phyloP scores from a whole-genome alignment of 1,140 invertebrate genomes.

The Papilio machaon region DNA sequence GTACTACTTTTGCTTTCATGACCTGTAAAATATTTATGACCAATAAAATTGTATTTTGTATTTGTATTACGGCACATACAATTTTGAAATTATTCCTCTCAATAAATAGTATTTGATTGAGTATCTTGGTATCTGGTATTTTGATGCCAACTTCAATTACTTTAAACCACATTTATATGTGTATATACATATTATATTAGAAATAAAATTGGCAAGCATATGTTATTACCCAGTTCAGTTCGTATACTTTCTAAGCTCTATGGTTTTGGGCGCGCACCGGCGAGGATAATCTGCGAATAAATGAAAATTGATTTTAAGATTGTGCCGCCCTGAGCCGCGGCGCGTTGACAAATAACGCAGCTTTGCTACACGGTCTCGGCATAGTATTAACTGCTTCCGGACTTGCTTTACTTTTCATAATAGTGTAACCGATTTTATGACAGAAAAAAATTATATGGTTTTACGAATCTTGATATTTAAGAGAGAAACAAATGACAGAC shows the following conservation, averaged over 20 bases:
- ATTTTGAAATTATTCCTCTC: not conserved
- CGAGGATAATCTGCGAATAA: constrained; percentile 79
- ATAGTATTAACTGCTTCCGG: constrained; percentile 49
- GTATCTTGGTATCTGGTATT: not conserved
- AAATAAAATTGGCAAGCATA: not conserved
- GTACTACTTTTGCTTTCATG: too few species aligned
- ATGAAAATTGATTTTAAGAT: constrained; percentile 82
- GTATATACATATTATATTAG: not conserved
- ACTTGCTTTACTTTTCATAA: constrained; percentile 37
- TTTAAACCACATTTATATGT: not conserved
- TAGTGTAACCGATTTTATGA: constrained; percentile 14
- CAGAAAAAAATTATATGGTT: not conserved
- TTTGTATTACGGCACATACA: too few species aligned
- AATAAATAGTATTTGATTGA: not conserved
- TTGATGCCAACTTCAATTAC: not conserved
- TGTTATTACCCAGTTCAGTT: not conserved
- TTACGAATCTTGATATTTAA: not conserved
- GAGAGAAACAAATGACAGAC: too few species aligned
- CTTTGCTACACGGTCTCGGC: constrained; percentile 49
- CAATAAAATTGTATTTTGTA: too few species aligned
- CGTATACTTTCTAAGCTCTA: constrained; percentile 40
- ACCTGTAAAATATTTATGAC: too few species aligned
- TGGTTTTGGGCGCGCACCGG: constrained; percentile 59
- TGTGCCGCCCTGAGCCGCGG: constrained; percentile 55
- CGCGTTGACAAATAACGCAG: constrained; percentile 75